Base-by-base conservation (phyloP, 1,140 invertebrate species). In the Meloidogyne floridensis region DNA sequence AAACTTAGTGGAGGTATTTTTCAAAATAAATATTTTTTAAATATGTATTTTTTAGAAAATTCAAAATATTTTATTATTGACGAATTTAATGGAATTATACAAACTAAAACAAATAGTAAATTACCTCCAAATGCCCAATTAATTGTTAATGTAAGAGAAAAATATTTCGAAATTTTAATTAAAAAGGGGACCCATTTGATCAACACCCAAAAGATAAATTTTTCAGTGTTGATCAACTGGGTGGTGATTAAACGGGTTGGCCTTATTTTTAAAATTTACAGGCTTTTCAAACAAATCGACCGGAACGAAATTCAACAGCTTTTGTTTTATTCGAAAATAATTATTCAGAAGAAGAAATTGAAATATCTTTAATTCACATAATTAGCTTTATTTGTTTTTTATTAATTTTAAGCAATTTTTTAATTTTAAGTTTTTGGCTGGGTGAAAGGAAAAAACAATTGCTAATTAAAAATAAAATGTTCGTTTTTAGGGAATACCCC, bases 1-100 rank as follows among this genome's bases (percentile, higher is more conserved):
- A 53, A 69, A 70, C 77, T 87, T 51, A 77, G 77, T 11, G 86
- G 86, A 80, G 86, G 85, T 86, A 74, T 32, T 32, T 32, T 32
- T 32, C 2, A 7, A 11, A 20, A 78, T n/a, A 10, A 11, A 20
- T 9, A 78, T 32, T 18, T 51, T 78, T 47, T 20, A n/a, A 43
- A 8, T 8, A n/a, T n/a, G n/a, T n/a, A 32, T 78, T 72, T 32
- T 10, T 32, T n/a, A 78, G 77, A 78, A 9, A 32, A 78, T 42
- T 71, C 77, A 11, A 1, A 11, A 18, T 71, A 78, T 43, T 81
- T 70, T 15, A n/a, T 54, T 15, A 81, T 82, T 7, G 70, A 81
- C 7, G 54, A 77, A 20, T 80, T 81, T 8, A 78, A 42, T 11
- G 76, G 54, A 8, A 13, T 20, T n/a, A 32, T 81, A 32, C 10